These are phyloP conservation scores for Megaceryle maxima DNA, from an alignment of 2,113 vertebrate genomes.

Conservation along the genomic window DNA sequence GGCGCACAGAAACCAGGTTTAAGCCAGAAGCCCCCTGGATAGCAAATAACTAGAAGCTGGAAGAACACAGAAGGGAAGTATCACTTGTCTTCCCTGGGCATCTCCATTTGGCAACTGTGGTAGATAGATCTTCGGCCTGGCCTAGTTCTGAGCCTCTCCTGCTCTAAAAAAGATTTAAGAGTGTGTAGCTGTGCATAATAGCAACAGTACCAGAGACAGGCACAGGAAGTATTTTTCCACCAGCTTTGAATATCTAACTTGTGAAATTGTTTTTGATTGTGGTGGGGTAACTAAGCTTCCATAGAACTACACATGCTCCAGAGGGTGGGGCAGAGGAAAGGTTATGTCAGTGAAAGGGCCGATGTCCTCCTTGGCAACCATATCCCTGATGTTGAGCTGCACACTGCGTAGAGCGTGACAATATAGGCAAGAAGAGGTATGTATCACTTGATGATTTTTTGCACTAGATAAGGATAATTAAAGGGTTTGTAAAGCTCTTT, in stretches of 20 bases:
- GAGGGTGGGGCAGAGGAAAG: neutral
- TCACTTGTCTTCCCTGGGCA: accelerated
- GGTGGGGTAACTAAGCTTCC: neutral
- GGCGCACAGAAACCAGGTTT: neutral
- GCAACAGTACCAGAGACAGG: neutral
- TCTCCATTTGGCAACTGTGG: neutral
- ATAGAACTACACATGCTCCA: neutral
- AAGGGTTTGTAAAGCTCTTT: neutral
- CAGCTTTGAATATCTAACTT: neutral
- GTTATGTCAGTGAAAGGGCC: neutral
- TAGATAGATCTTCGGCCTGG: neutral
- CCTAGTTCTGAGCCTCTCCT: neutral
- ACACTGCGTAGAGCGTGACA: neutral
- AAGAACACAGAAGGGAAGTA: neutral
- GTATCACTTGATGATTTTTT: neutral
- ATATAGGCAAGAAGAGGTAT: neutral
- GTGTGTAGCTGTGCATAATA: neutral
- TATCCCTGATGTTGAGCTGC: neutral
- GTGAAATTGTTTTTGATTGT: neutral
- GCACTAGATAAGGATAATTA: neutral
- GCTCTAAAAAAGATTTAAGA: neutral
- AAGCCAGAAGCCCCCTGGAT: neutral
- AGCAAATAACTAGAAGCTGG: neutral
- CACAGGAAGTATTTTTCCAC: neutral
- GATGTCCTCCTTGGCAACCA: neutral